These are phyloP conservation scores for Dilophus febrilis DNA, from an alignment of 2,888 invertebrate species.

Conservation along the genomic window DNA sequence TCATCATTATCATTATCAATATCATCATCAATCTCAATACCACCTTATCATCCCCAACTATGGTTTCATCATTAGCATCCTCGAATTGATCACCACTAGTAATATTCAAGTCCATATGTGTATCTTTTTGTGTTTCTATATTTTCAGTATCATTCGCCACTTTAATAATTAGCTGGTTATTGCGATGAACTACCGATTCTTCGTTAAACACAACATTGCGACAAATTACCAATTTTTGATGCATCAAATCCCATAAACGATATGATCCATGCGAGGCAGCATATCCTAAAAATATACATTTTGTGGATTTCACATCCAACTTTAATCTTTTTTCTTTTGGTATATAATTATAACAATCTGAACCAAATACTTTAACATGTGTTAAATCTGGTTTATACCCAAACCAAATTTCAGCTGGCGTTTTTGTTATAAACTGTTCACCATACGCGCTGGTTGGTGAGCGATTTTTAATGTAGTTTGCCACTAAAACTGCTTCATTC, in stretches of 20 bases:
- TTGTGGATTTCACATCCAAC: background rate
- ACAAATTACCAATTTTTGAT: background rate
- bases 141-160: background rate
- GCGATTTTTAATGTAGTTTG: conserved; percentile 2
- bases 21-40: background rate
- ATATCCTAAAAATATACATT: conserved; percentile 2
- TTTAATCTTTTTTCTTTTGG: background rate
- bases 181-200: background rate
- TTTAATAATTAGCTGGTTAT: background rate
- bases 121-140: no score
- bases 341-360: conserved; percentile 1
- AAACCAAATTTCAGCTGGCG: conserved; percentile 3
- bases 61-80: no score
- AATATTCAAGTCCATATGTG: no score
- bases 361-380: conserved; percentile 1
- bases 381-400: background rate
- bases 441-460: conserved; percentile 1
- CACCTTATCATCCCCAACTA: background rate
- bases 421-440: background rate
- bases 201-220: conserved; percentile 3
- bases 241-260: conserved; percentile 1
- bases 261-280: background rate
- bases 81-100: no score
- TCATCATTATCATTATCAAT: background rate
- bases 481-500: background rate